Evolutionary conservation across 2,113 vertebrate genomes (phyloP).

Genomic region (Semnornis frantzii): DNA sequence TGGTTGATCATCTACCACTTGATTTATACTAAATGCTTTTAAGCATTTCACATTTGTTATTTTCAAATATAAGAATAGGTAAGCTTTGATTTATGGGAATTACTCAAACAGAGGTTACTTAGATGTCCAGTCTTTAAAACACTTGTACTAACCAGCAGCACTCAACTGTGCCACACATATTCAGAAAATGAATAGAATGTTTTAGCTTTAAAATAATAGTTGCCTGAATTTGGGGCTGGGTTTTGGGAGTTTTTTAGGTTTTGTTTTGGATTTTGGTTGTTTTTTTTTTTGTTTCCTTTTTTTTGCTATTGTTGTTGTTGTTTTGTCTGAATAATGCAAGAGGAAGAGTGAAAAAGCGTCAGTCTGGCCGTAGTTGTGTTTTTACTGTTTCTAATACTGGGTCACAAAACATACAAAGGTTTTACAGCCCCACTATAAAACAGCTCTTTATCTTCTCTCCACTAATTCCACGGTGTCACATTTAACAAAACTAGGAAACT

Average conservation of each 20-base stretch:
- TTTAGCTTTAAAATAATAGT: not conserved
- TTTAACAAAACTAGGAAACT: slow-evolving; percentile 81
- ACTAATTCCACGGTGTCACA: slow-evolving; percentile 72
- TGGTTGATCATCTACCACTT: not conserved
- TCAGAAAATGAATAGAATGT: not conserved
- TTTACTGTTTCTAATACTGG: slow-evolving; percentile 64
- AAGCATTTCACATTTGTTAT: not conserved
- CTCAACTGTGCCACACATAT: not conserved
- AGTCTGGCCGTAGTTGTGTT: not conserved
- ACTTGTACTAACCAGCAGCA: not conserved
- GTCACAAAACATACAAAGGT: slow-evolving; percentile 71
- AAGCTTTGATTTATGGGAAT: not conserved
- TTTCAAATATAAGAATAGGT: not conserved
- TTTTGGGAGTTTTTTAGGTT: too few relatives aligned
- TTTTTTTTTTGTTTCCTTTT: too few relatives aligned
- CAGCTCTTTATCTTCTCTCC: slow-evolving; percentile 75
- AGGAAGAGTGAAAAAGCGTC: slow-evolving; percentile 15
- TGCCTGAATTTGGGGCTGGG: not conserved
- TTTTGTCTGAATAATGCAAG: slow-evolving; percentile 20
- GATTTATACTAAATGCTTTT: slow-evolving; percentile 4
- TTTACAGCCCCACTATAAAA: slow-evolving; percentile 78
- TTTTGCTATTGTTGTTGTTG: not conserved
- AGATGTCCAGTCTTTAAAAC: not conserved
- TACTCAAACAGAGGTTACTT: not conserved
- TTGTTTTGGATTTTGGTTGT: too few relatives aligned